Conservation (phyloP, 1,140 invertebrate genomes). For the Radopholus similis region DNA sequence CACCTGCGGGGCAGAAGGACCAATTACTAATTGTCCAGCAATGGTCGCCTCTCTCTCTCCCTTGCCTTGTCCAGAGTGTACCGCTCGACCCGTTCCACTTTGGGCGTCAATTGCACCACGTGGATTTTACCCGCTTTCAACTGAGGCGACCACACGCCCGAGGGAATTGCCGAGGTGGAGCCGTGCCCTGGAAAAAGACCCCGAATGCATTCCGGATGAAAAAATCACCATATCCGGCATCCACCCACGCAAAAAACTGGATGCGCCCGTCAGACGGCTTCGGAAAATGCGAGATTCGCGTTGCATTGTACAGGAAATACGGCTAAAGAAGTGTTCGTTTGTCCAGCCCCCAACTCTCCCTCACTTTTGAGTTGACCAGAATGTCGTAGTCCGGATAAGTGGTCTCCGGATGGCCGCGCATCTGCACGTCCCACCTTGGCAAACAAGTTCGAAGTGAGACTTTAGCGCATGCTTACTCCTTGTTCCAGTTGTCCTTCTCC, state of each 20-base stretch:
- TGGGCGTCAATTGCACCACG: conserved; percentile 35
- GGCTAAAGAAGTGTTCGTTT: too few species aligned
- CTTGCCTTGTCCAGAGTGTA: conserved; percentile 13
- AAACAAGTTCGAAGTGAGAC: too few species aligned
- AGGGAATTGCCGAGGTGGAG: conserved; percentile 34
- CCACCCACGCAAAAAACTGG: conserved; percentile 44
- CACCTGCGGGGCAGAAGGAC: conserved; percentile 3
- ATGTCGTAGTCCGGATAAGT: conserved; percentile 43
- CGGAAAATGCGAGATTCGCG: conserved; percentile 40
- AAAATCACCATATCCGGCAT: conserved; percentile 39
- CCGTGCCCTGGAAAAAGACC: conserved; percentile 33
- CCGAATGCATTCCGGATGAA: background rate
- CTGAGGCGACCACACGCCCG: conserved; percentile 30
- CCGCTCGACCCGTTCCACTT: conserved; percentile 24
- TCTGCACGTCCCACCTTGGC: conserved; percentile 39
- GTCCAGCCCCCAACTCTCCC: too few species aligned
- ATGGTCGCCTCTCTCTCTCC: background rate
- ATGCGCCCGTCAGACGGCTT: conserved; percentile 3
- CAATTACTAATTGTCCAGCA: background rate
- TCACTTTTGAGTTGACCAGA: conserved; percentile 43
- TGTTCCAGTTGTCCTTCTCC: conserved; percentile 39
- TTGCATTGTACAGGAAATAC: conserved; percentile 44
- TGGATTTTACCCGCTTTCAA: conserved; percentile 37
- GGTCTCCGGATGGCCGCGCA: conserved; percentile 46
- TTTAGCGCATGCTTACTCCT: too few species aligned